Conservation (phyloP, 2,113 vertebrate species). For the Saccopteryx leptura region DNA sequence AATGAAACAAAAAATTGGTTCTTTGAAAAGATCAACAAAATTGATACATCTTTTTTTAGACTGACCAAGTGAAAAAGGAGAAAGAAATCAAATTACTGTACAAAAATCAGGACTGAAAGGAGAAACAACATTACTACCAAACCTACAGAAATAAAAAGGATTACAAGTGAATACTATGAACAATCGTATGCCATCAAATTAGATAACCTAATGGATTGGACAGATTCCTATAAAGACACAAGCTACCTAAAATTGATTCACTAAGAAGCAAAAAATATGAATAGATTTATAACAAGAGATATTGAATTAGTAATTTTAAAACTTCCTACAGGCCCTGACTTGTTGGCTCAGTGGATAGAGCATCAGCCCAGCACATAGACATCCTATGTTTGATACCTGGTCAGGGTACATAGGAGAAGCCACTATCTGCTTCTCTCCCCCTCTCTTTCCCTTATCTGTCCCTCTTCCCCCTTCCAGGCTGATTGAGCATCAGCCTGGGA, state of each 20-base stretch:
- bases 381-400: no score
- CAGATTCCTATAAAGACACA: background rate
- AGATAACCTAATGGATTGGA: background rate
- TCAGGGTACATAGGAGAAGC: no score
- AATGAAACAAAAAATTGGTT: background rate
- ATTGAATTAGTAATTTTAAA: background rate
- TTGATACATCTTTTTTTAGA: background rate
- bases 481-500: no score
- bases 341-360: no score
- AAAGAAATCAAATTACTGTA: background rate
- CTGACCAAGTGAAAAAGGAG: background rate
- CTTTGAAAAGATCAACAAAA: constrained; percentile 1
- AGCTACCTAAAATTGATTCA: background rate
- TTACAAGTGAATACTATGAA: background rate
- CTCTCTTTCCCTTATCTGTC: no score
- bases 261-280: background rate
- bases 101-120: background rate
- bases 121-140: background rate
- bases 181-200: background rate
- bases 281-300: background rate
- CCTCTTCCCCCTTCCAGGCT: no score
- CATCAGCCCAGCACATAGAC: no score
- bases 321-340: background rate
- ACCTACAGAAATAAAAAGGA: background rate
- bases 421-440: no score